Conservation (phyloP, 1,140 invertebrate genomes). For the Hyphantria cunea region DNA sequence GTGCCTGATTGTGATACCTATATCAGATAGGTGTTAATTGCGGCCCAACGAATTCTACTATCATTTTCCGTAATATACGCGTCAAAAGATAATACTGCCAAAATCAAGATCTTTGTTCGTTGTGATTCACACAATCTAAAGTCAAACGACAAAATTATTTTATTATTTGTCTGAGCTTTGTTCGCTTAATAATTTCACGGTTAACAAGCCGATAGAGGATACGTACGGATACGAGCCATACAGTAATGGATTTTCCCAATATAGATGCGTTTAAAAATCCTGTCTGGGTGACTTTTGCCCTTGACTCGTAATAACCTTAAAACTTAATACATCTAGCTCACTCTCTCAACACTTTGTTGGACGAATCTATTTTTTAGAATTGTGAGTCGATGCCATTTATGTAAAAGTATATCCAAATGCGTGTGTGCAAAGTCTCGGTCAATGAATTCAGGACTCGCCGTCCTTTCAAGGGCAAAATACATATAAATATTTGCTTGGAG, state of each 20-base stretch:
- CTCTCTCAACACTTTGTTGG: too few relatives aligned
- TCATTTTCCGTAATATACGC: slow-evolving; percentile 11
- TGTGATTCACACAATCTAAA: too few relatives aligned
- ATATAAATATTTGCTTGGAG: slow-evolving; percentile 31
- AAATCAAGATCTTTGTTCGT: not conserved
- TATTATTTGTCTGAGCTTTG: not conserved
- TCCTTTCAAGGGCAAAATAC: slow-evolving; percentile 33
- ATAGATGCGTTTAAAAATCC: slow-evolving; percentile 20
- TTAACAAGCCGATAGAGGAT: slow-evolving; percentile 7
- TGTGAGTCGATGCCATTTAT: not conserved
- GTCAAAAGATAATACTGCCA: slow-evolving; percentile 15
- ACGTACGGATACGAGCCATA: too few relatives aligned
- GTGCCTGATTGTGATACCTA: slow-evolving; percentile 2
- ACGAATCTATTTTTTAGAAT: too few relatives aligned
- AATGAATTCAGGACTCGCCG: slow-evolving; percentile 27
- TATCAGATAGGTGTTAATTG: slow-evolving; percentile 12
- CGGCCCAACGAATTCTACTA: slow-evolving; percentile 3
- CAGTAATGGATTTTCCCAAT: slow-evolving; percentile 10
- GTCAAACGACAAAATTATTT: too few relatives aligned
- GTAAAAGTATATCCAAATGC: slow-evolving; percentile 12
- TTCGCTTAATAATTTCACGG: not conserved
- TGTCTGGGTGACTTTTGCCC: slow-evolving; percentile 9
- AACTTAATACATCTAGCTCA: too few relatives aligned
- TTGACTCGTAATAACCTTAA: slow-evolving; percentile 21
- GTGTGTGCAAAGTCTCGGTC: slow-evolving; percentile 22